phyloP scores from a whole-genome alignment of 1,140 invertebrate genomes.

The Archivesica marissinica region DNA sequence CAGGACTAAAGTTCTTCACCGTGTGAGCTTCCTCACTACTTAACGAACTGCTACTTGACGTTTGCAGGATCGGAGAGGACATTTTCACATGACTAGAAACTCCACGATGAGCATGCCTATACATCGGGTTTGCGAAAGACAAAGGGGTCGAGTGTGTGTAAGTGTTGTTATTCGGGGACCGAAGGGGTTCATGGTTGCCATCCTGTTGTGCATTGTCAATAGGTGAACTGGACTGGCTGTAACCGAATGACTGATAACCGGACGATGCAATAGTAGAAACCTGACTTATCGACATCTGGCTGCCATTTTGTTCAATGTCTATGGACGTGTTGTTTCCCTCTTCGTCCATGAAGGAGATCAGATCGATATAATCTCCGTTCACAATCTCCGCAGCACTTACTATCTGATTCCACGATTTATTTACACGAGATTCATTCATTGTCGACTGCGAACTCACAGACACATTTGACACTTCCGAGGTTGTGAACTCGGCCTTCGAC shows the following conservation, averaged over 20 bases:
- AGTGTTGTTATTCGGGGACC: slow-evolving; percentile 25
- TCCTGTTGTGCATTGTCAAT: slow-evolving; percentile 86
- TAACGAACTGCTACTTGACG: slow-evolving; percentile 72
- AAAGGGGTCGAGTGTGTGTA: slow-evolving; percentile 85
- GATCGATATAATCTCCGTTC: slow-evolving; percentile 81
- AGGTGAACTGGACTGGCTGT: slow-evolving; percentile 95
- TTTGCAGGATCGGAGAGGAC: slow-evolving; percentile 61
- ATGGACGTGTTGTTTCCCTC: slow-evolving; percentile 73
- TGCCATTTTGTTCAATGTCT: slow-evolving; percentile 73
- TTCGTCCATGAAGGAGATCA: slow-evolving; percentile 82
- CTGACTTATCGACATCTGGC: slow-evolving; percentile 88
- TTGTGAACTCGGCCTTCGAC: not conserved
- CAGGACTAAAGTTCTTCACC: slow-evolving; percentile 70
- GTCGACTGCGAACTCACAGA: slow-evolving; percentile 68
- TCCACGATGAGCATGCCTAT: slow-evolving; percentile 82
- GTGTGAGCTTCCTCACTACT: slow-evolving; percentile 73
- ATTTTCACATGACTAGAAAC: slow-evolving; percentile 67
- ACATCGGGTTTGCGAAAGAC: slow-evolving; percentile 94
- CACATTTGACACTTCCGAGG: slow-evolving; percentile 73
- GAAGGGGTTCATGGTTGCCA: not conserved
- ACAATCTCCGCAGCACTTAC: slow-evolving; percentile 78
- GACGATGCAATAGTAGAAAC: slow-evolving; percentile 93
- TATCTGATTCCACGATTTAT: slow-evolving; percentile 81
- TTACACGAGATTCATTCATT: slow-evolving; percentile 73
- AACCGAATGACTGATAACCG: slow-evolving; percentile 95